Conservation (phyloP, 2,797 vertebrate species). For the Diplodus puntazzo region DNA sequence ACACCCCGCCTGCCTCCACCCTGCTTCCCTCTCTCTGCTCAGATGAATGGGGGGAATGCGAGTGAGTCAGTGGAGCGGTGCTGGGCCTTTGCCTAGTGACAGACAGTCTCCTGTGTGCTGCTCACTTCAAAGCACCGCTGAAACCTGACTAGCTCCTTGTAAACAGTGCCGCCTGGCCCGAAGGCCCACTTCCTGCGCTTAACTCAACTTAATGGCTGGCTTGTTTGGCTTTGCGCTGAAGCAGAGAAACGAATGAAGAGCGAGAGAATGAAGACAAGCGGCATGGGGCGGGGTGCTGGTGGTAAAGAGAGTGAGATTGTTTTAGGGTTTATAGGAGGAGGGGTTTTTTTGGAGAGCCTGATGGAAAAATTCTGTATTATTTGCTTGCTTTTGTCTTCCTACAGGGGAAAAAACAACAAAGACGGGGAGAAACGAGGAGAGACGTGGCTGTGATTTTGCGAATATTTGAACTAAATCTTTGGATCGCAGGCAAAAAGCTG, state of each 20-base stretch:
- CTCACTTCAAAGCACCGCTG: conserved; percentile 82
- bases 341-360: conserved; percentile 67
- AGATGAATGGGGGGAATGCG: conserved; percentile 82
- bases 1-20: conserved; percentile 40
- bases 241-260: conserved; percentile 71
- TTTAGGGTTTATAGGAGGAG: conserved; percentile 55
- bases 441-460: conserved; percentile 58
- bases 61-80: conserved; percentile 83
- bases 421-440: conserved; percentile 42
- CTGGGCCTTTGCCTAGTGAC: conserved; percentile 78
- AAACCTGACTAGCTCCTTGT: conserved; percentile 84
- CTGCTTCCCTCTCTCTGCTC: conserved; percentile 61
- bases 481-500: conserved; percentile 56
- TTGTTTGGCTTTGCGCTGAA: conserved; percentile 84
- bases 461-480: conserved; percentile 63
- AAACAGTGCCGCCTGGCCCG: conserved; percentile 83
- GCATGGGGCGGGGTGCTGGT: conserved; percentile 67
- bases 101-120: conserved; percentile 81
- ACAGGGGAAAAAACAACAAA: conserved; percentile 62
- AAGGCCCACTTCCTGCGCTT: conserved; percentile 85
- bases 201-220: conserved; percentile 83
- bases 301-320: conserved; percentile 65
- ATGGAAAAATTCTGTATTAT: conserved; percentile 78
- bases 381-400: conserved; percentile 72
- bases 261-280: conserved; percentile 61